Evolutionary conservation across 2,797 vertebrate species (phyloP).

Genomic region (Cottoperca gobio): DNA sequence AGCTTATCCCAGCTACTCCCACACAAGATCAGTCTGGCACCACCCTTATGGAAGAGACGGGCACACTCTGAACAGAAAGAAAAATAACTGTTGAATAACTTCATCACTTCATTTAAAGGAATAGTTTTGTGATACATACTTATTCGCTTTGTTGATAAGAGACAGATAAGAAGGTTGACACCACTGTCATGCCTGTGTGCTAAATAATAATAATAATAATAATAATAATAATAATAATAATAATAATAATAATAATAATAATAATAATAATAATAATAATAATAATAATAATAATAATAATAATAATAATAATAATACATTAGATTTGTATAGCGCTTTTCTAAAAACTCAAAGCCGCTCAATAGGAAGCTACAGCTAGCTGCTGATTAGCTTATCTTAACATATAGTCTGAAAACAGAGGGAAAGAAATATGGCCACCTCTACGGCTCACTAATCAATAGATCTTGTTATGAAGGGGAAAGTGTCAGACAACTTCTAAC

Average conservation of each 20-base stretch:
- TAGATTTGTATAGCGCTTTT: too few relatives aligned
- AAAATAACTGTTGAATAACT: not conserved
- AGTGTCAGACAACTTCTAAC: not conserved
- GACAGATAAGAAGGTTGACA: not conserved
- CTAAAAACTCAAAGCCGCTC: too few relatives aligned
- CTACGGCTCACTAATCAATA: not conserved
- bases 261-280: too few relatives aligned
- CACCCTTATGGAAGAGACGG: conserved; percentile 90
- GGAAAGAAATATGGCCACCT: not conserved
- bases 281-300: too few relatives aligned
- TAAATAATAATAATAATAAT: too few relatives aligned
- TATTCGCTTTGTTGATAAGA: not conserved
- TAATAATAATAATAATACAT: too few relatives aligned
- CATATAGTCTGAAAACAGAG: not conserved
- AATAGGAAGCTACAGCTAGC: not conserved
- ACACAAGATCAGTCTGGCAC: conserved; percentile 93
- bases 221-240: too few relatives aligned
- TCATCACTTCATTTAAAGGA: not conserved
- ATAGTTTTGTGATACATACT: not conserved
- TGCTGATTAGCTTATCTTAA: not conserved
- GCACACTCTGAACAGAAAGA: conserved; percentile 87
- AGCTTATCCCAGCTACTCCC: conserved; percentile 93
- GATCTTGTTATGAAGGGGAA: not conserved
- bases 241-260: too few relatives aligned
- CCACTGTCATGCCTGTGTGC: not conserved